A percentile compares a stretch with the other conserved stretches of the same genome.
phyloP scores from a whole-genome alignment of 1,140 invertebrate species.

The Bombus huntii region DNA sequence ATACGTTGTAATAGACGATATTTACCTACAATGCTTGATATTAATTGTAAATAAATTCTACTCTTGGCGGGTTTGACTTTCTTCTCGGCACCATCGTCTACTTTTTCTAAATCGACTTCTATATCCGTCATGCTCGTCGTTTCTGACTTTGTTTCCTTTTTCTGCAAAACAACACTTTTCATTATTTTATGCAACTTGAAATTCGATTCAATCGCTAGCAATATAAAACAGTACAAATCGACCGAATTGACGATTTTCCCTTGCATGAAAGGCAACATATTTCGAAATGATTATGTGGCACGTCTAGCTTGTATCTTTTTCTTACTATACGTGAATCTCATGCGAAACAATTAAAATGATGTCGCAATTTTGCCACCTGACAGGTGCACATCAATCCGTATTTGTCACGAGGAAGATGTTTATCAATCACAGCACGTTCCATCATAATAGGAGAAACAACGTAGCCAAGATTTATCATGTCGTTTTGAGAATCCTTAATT shows the following conservation, averaged over 20 bases:
- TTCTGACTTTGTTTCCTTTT: not conserved
- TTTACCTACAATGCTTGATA: constrained; percentile 25
- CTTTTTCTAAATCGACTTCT: not conserved
- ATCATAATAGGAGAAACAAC: not conserved
- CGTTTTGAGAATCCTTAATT: not conserved
- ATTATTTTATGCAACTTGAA: not conserved
- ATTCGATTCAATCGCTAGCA: not conserved
- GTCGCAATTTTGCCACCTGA: constrained; percentile 31
- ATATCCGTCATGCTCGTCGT: not conserved
- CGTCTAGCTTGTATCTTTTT: not conserved
- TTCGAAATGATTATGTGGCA: not conserved
- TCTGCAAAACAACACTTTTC: not conserved
- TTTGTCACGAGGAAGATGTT: not conserved
- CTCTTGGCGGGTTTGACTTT: not conserved
- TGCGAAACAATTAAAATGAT: not conserved
- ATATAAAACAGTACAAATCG: not conserved
- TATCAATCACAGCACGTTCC: not conserved
- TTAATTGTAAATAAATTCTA: constrained; percentile 5
- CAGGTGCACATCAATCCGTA: not conserved
- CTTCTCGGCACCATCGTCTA: not conserved
- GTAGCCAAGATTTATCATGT: not conserved
- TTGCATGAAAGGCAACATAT: not conserved
- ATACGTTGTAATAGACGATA: no score
- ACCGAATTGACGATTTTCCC: no score
- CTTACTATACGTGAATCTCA: not conserved